Conservation (phyloP, 2,888 invertebrate genomes). For the Hirudinaria manillensis region DNA sequence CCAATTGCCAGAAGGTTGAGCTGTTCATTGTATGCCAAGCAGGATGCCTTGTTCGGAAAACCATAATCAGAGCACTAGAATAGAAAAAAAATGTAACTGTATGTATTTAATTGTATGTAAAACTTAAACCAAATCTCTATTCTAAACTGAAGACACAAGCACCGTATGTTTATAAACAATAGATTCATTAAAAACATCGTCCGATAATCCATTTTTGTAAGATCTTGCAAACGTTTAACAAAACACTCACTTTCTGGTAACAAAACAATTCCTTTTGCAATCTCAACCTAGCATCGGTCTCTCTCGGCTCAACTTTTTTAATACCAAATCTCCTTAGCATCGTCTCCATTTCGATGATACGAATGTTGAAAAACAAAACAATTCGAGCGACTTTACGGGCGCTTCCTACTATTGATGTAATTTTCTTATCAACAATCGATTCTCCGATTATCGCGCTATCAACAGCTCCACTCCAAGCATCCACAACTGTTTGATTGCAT, state of each 20-base stretch:
- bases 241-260: conserved; percentile 71
- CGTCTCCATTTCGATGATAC: conserved; percentile 28
- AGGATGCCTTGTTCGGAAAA: conserved; percentile 90
- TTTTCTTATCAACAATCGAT: too few relatives aligned
- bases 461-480: not conserved
- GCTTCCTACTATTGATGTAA: too few relatives aligned
- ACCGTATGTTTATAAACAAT: too few relatives aligned
- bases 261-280: conserved; percentile 88
- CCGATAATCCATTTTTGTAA: not conserved
- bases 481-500: not conserved
- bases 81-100: conserved; percentile 17
- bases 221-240: not conserved
- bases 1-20: conserved; percentile 83
- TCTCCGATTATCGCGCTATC: too few relatives aligned
- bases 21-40: conserved; percentile 84
- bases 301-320: conserved; percentile 58
- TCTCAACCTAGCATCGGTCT: conserved; percentile 82
- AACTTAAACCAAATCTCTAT: too few relatives aligned
- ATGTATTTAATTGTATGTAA: too few relatives aligned
- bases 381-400: too few relatives aligned
- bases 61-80: conserved; percentile 90
- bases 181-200: not conserved
- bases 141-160: too few relatives aligned
- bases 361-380: too few relatives aligned
- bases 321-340: conserved; percentile 41